Evolutionary conservation across 2,113 vertebrate genomes (phyloP).

Genomic region (Galeopterus variegatus): DNA sequence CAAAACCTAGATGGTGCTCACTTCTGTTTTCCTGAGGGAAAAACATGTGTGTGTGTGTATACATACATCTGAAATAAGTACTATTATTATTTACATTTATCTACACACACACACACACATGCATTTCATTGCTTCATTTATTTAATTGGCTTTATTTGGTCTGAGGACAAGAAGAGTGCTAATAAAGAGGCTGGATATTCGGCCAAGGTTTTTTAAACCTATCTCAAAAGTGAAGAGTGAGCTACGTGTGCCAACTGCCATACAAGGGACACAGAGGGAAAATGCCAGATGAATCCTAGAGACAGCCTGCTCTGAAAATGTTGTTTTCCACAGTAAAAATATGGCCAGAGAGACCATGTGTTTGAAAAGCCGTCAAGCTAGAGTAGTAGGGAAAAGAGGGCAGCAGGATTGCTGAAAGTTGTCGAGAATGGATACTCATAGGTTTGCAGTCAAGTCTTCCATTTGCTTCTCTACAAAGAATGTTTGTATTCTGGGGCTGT

Average conservation of each 20-base stretch:
- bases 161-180: background rate
- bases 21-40: conserved; percentile 24
- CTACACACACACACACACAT: too few relatives aligned
- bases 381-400: background rate
- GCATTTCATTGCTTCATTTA: background rate
- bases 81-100: too few relatives aligned
- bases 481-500: background rate
- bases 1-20: background rate
- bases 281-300: background rate
- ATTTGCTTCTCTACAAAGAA: background rate
- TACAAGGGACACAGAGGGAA: background rate
- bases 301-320: conserved; percentile 38
- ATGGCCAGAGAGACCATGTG: background rate
- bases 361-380: background rate
- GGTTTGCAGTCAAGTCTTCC: background rate
- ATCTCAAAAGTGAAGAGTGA: background rate
- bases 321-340: background rate
- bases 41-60: background rate
- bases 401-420: background rate
- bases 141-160: background rate
- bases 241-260: background rate
- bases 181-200: background rate
- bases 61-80: too few relatives aligned
- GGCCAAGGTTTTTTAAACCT: conserved; percentile 5
- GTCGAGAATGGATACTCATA: background rate